Conservation (phyloP, 1,140 invertebrate genomes). For the Temnothorax curvispinosus region DNA sequence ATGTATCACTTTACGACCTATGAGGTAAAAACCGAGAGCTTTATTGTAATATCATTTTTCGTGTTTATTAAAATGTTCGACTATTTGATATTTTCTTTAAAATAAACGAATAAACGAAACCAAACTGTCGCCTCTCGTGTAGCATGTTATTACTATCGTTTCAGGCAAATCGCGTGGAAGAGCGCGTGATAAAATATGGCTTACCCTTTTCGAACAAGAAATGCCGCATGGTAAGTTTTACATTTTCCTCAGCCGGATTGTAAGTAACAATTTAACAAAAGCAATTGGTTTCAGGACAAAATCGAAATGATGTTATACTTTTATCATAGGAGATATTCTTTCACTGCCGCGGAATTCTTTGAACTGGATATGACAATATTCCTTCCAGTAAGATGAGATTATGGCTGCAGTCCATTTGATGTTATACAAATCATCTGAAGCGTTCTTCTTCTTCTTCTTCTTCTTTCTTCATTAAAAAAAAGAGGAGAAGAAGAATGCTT, state of each 20-base stretch:
- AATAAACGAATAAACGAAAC: not conserved
- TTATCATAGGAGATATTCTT: slow-evolving; percentile 36
- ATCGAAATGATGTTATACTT: slow-evolving; percentile 41
- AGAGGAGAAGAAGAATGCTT: too few relatives aligned
- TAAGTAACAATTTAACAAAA: not conserved
- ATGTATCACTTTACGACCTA: slow-evolving; percentile 22
- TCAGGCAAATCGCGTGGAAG: slow-evolving; percentile 38
- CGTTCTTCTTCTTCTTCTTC: too few relatives aligned
- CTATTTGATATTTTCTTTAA: not conserved
- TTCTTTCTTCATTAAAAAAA: too few relatives aligned
- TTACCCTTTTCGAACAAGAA: not conserved
- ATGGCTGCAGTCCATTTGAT: not conserved
- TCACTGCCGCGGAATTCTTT: slow-evolving; percentile 29
- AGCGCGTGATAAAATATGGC: slow-evolving; percentile 2
- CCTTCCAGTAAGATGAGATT: not conserved
- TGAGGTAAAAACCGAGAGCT: slow-evolving; percentile 5
- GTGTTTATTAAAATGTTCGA: not conserved
- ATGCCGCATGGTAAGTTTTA: slow-evolving; percentile 22
- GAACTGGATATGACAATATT: slow-evolving; percentile 12
- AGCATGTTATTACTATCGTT: slow-evolving; percentile 26
- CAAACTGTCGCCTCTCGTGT: not conserved
- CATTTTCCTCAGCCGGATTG: not conserved
- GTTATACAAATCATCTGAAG: too few relatives aligned
- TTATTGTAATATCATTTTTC: not conserved
- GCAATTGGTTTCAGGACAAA: slow-evolving; percentile 13